A percentile compares a stretch with the other conserved stretches of the same genome.
phyloP scores from a whole-genome alignment of 1,140 invertebrate genomes.

The Atta texana region DNA sequence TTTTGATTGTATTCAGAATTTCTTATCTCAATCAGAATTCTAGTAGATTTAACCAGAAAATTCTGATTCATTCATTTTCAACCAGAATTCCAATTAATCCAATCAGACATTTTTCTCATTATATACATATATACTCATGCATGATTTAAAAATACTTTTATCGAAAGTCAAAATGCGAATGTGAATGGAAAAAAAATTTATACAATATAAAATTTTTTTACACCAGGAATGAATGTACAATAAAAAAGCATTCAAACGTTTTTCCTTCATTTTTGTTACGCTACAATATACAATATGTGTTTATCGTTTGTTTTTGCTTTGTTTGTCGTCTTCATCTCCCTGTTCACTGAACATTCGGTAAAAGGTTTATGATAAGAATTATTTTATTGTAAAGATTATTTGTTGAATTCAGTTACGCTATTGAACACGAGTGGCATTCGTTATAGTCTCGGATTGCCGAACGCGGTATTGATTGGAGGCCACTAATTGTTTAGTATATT shows the following conservation, averaged over 20 bases:
- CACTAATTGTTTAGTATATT: constrained; percentile 64
- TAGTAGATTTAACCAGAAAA: no score
- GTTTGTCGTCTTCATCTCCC: neutral
- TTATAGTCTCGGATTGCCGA: constrained; percentile 49
- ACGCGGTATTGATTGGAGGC: constrained; percentile 32
- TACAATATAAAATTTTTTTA: neutral
- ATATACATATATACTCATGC: neutral
- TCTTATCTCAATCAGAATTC: no score
- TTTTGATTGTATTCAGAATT: no score
- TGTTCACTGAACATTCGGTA: neutral
- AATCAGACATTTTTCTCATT: no score
- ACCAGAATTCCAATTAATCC: no score
- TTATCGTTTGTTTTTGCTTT: neutral
- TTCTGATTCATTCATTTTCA: no score
- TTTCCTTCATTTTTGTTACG: neutral
- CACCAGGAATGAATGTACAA: neutral
- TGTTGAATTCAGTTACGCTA: constrained; percentile 33
- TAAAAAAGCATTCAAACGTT: neutral
- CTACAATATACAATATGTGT: neutral
- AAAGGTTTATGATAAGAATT: neutral
- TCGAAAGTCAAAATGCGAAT: neutral
- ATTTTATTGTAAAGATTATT: constrained; percentile 38
- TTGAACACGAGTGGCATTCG: constrained; percentile 47
- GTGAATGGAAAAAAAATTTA: neutral
- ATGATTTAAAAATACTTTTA: neutral